Conservation (phyloP, 2,888 invertebrate species). For the Schizaphis graminum region DNA sequence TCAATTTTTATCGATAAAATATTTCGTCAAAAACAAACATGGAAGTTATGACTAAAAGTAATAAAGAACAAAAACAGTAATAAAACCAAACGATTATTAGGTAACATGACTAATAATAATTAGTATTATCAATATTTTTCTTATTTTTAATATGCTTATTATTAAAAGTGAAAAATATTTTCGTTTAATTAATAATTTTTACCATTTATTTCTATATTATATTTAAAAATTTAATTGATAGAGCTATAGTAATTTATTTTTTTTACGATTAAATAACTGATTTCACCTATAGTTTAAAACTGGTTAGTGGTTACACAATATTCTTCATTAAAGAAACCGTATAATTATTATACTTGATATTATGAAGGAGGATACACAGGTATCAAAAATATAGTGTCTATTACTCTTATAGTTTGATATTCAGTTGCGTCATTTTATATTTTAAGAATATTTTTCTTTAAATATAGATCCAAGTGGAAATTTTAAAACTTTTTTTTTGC, state of each 20-base stretch:
- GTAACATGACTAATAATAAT: background rate
- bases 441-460: background rate
- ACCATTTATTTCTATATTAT: background rate
- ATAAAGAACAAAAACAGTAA: background rate
- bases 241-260: background rate
- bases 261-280: background rate
- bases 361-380: background rate
- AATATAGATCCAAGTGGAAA: background rate
- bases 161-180: background rate
- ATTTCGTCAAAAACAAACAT: background rate
- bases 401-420: background rate
- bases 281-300: background rate
- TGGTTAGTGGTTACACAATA: slow-evolving; percentile 29
- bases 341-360: background rate
- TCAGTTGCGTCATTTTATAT: background rate
- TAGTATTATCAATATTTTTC: background rate
- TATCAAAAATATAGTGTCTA: slow-evolving; percentile 16
- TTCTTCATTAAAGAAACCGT: slow-evolving; percentile 18
- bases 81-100: background rate
- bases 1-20: background rate
- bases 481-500: background rate
- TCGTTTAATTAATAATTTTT: background rate
- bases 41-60: background rate
- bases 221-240: background rate
- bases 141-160: background rate